Evolutionary conservation across 92 coral and sea anemone genomes (phyloP).

Genomic region (Parazoanthus darwini): DNA sequence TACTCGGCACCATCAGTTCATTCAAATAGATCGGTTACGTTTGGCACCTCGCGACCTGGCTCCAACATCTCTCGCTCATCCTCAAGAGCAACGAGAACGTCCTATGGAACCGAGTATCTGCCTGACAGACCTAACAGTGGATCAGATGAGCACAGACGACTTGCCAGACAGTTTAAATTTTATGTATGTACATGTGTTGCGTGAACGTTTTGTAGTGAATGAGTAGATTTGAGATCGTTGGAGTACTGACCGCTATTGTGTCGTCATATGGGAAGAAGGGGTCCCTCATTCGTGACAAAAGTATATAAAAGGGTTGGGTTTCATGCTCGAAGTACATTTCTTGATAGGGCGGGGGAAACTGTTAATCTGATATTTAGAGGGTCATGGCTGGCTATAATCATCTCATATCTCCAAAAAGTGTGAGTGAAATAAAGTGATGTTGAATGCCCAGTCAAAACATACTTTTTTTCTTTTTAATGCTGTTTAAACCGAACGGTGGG

Average conservation of each 20-base stretch:
- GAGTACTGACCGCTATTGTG: neutral
- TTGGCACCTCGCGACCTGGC: constrained; percentile 56
- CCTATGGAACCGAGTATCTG: constrained; percentile 63
- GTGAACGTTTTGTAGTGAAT: neutral
- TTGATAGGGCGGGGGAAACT: too few relatives aligned
- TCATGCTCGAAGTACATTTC: too few relatives aligned
- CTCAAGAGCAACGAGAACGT: constrained; percentile 50
- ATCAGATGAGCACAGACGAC: constrained; percentile 51
- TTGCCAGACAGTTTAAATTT: constrained; percentile 67
- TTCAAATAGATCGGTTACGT: constrained; percentile 72
- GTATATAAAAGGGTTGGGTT: too few relatives aligned
- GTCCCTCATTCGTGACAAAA: too few relatives aligned
- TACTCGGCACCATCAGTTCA: constrained; percentile 66
- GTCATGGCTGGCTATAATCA: too few relatives aligned
- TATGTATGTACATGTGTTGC: constrained; percentile 59
- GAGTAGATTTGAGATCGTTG: neutral
- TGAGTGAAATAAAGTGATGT: too few relatives aligned
- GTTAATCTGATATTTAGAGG: too few relatives aligned
- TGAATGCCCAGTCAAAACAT: too few relatives aligned
- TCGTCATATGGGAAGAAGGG: too few relatives aligned
- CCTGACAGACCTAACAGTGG: constrained; percentile 48
- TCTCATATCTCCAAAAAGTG: too few relatives aligned
- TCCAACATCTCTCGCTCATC: constrained; percentile 49
- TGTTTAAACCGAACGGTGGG: too few relatives aligned
- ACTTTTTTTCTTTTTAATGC: too few relatives aligned